Evolutionary conservation across 2,113 vertebrate genomes (phyloP).

Genomic region (Lota lota): DNA sequence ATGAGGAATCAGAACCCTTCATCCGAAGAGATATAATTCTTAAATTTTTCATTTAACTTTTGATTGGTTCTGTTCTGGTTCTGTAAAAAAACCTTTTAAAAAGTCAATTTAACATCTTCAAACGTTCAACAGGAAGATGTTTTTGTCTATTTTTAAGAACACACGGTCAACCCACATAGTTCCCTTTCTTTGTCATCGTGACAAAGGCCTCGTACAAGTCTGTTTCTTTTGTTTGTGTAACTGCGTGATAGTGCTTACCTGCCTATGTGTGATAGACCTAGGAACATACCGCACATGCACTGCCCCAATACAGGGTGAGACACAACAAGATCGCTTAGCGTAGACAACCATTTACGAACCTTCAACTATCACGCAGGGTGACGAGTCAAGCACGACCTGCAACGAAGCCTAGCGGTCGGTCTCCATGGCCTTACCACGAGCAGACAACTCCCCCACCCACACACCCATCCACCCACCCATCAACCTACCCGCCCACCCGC

Average conservation of each 20-base stretch:
- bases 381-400: too few relatives aligned
- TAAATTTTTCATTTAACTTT: neutral
- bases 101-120: slow-evolving; percentile 14
- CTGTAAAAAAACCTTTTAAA: neutral
- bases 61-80: neutral
- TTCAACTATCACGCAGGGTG: too few relatives aligned
- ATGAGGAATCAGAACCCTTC: neutral
- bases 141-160: too few relatives aligned
- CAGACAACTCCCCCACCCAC: neutral
- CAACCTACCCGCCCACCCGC: neutral
- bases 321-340: neutral
- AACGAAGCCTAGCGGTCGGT: too few relatives aligned
- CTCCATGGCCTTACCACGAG: neutral
- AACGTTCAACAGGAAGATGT: too few relatives aligned
- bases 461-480: neutral
- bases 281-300: too few relatives aligned
- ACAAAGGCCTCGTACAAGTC: slow-evolving; percentile 13
- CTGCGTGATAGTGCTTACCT: neutral
- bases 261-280: neutral
- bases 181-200: neutral
- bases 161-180: slow-evolving; percentile 1
- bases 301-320: neutral
- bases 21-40: neutral
- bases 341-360: neutral
- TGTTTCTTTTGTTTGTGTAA: slow-evolving; percentile 8